phyloP scores from a whole-genome alignment of 2,113 vertebrate species.

The Zosterops lateralis region DNA sequence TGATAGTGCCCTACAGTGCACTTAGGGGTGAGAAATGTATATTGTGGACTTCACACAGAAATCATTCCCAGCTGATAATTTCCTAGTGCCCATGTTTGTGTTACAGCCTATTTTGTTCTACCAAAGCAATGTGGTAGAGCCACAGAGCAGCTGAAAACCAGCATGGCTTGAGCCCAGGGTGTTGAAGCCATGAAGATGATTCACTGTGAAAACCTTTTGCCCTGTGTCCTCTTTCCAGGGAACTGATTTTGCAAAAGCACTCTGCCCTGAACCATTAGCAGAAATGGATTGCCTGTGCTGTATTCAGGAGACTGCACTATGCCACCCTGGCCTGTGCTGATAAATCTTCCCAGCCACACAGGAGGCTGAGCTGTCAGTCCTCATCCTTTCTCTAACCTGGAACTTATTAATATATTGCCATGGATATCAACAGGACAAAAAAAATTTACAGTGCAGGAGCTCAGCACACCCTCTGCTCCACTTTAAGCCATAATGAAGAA shows the following conservation, averaged over 20 bases:
- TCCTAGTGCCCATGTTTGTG: background rate
- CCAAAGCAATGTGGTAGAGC: background rate
- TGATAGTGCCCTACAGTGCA: background rate
- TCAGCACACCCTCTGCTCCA: rapidly evolving
- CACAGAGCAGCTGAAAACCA: background rate
- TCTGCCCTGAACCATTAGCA: background rate
- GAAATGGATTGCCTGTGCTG: background rate
- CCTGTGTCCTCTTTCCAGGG: background rate
- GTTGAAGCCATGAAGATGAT: background rate
- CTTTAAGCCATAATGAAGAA: background rate
- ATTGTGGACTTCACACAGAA: background rate
- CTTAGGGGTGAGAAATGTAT: background rate
- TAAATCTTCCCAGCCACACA: background rate
- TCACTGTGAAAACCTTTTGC: background rate
- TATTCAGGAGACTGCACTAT: background rate
- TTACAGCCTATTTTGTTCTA: background rate
- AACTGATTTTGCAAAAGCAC: background rate
- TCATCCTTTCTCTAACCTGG: background rate
- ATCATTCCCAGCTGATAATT: background rate
- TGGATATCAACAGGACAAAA: background rate
- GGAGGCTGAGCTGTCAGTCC: background rate
- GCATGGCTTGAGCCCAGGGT: background rate
- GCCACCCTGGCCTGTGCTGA: background rate
- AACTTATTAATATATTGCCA: background rate
- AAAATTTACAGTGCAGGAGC: background rate